Evolutionary conservation across 2,888 invertebrate genomes (phyloP).

Genomic region (Lagria hirta): DNA sequence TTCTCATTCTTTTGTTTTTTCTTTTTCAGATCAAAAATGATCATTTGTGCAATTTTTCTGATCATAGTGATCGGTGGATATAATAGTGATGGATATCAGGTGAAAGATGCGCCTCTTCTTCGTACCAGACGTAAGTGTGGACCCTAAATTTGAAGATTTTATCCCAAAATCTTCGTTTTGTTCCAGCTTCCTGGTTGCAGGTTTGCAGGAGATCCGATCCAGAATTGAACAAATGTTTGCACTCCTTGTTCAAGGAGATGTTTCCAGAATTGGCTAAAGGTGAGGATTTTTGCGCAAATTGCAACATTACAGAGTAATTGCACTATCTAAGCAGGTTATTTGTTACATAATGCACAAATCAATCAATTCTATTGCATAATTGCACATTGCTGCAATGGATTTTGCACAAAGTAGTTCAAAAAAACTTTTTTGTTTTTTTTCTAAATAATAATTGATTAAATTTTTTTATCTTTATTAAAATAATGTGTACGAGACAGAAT

Average conservation of each 20-base stretch:
- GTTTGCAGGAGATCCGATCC: slow-evolving; percentile 58
- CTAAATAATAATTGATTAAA: too few relatives aligned
- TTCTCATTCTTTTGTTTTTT: slow-evolving; percentile 5
- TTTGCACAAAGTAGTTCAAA: too few relatives aligned
- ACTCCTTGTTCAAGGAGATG: slow-evolving; percentile 57
- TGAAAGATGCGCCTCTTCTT: slow-evolving; percentile 50
- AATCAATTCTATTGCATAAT: neutral
- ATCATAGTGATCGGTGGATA: neutral
- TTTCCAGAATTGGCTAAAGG: slow-evolving; percentile 61
- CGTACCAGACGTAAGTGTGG: slow-evolving; percentile 57
- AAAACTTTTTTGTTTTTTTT: too few relatives aligned
- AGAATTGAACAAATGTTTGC: slow-evolving; percentile 58
- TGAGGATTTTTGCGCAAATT: slow-evolving; percentile 33
- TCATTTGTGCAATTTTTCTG: neutral
- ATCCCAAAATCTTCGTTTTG: slow-evolving; percentile 17
- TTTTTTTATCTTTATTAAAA: too few relatives aligned
- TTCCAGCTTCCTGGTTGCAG: slow-evolving; percentile 59
- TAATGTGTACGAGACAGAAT: too few relatives aligned
- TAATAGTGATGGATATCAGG: slow-evolving; percentile 31
- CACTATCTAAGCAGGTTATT: slow-evolving; percentile 1
- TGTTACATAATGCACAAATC: neutral
- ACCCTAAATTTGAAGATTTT: neutral
- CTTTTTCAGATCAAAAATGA: neutral
- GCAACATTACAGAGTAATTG: neutral
- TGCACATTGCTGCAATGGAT: neutral